phyloP scores from a whole-genome alignment of 2,888 invertebrate genomes.

The Orchesellides sinensis region DNA sequence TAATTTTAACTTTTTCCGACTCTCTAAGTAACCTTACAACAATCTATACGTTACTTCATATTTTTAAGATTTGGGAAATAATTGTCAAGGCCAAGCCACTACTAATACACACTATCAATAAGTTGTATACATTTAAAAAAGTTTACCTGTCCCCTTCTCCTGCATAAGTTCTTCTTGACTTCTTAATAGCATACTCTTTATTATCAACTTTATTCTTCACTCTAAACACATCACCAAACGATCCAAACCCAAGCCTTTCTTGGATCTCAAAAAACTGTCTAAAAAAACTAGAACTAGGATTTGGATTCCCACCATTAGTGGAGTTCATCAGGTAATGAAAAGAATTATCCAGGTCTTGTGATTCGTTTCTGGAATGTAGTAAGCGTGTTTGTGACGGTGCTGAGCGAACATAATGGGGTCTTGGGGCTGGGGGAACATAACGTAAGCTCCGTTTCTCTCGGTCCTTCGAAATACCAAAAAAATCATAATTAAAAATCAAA shows the following conservation, averaged over 20 bases:
- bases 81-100: neutral
- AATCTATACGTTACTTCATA: too few relatives aligned
- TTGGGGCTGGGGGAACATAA: constrained; percentile 72
- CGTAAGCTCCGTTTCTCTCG: constrained; percentile 66
- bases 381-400: constrained; percentile 69
- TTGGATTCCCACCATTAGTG: neutral
- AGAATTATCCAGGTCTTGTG: constrained; percentile 69
- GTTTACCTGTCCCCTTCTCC: constrained; percentile 80
- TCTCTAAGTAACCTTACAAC: too few relatives aligned
- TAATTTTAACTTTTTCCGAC: too few relatives aligned
- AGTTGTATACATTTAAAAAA: neutral
- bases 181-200: constrained; percentile 84
- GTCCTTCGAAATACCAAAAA: constrained; percentile 59
- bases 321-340: constrained; percentile 67
- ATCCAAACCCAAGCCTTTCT: constrained; percentile 84
- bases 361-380: constrained; percentile 71
- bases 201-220: constrained; percentile 83
- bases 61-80: too few relatives aligned
- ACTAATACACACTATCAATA: neutral
- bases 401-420: constrained; percentile 71
- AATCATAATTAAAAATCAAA: neutral
- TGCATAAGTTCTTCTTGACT: constrained; percentile 81
- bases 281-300: constrained; percentile 79
- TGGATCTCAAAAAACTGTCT: constrained; percentile 83
- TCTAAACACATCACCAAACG: constrained; percentile 86